Evolutionary conservation across 1,140 invertebrate genomes (phyloP), one percentile per base, ranked within the genome.

Genomic region (Pteromalus puparum): DNA sequence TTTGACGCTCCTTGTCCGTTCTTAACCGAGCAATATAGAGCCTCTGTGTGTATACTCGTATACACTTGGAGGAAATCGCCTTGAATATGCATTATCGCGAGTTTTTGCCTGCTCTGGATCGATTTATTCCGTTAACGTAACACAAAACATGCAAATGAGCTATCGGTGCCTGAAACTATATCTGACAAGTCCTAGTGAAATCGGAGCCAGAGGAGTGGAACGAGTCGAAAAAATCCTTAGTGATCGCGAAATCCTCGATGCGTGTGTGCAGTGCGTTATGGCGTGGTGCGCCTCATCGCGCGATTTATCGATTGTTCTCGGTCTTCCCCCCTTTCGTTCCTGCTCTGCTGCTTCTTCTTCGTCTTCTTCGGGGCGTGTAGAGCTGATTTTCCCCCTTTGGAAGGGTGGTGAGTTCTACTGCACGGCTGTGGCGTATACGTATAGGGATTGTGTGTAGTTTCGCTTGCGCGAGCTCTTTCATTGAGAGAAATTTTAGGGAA

Each of bases 241-340:
- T 61, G 12, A 65, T 13, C 67, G n/a, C 78, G 24, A 80, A 80
- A 80, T 80, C 78, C 46, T 48, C 70, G 12, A 24, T 38, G 53
- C 13, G 67, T 70, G 7, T 70, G 1, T 34, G 12, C 68, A 30
- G 28, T 10, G 9, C 67, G 28, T 15, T n/a, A 4, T n/a, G n/a
- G 26, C 5, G 26, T 61, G 53, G 21, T 61, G 53, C 53, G 21
- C 80, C 48, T 24, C 38, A 26, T 75, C 15, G 34, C 30, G 30
- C 73, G 34, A 82, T 76, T 82, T 82, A 82, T 82, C 73, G 81
- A 82, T 82, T 82, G 73, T 75, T 82, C 67, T 26, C 46, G n/a
- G 18, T 53, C 6, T 15, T 30, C 42, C 34, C 80, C 46, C 46
- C 46, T 73, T n/a, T 65, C 70, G 21, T 26, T 18, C 0, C n/a